A percentile compares a stretch with the other conserved stretches of the same genome.
Conservation (phyloP, 2,888 invertebrate species). For the Catocala fraxini region DNA sequence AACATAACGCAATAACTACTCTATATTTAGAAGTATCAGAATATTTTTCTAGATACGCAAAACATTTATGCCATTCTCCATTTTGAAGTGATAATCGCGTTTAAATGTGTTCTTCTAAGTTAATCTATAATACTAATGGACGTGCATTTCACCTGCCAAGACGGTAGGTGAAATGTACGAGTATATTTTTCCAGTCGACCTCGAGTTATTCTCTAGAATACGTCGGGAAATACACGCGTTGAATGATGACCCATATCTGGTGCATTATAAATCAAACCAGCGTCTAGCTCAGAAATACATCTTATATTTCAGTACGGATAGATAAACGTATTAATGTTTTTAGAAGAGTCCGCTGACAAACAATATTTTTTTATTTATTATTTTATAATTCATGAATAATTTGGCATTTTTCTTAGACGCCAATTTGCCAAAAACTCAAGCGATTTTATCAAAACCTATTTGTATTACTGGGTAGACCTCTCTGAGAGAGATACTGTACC, state of each 20-base stretch:
- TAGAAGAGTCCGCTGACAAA: slow-evolving; percentile 15
- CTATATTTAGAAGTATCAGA: too few species aligned
- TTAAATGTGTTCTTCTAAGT: too few species aligned
- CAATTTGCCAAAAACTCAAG: slow-evolving; percentile 33
- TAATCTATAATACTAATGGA: too few species aligned
- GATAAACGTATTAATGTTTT: slow-evolving; percentile 2
- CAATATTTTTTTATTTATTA: slow-evolving; percentile 28
- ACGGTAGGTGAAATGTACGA: neutral
- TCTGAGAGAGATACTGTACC: slow-evolving; percentile 37
- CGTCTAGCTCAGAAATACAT: too few species aligned
- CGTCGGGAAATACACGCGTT: neutral
- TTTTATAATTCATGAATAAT: slow-evolving; percentile 42
- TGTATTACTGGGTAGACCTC: slow-evolving; percentile 28
- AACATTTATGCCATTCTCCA: too few species aligned
- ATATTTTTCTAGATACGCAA: too few species aligned
- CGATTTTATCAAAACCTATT: slow-evolving; percentile 38
- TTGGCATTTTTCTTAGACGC: slow-evolving; percentile 27
- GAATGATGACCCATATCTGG: slow-evolving; percentile 1
- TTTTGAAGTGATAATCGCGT: too few species aligned
- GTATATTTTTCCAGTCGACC: slow-evolving; percentile 1
- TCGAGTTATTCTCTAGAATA: slow-evolving; percentile 2
- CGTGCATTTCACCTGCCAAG: too few species aligned
- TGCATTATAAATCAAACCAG: too few species aligned
- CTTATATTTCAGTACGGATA: neutral
- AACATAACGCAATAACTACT: too few species aligned